Evolutionary conservation across 2,888 invertebrate genomes (phyloP), one percentile per base, ranked within the genome.

Genomic region (Eulithis prunata): DNA sequence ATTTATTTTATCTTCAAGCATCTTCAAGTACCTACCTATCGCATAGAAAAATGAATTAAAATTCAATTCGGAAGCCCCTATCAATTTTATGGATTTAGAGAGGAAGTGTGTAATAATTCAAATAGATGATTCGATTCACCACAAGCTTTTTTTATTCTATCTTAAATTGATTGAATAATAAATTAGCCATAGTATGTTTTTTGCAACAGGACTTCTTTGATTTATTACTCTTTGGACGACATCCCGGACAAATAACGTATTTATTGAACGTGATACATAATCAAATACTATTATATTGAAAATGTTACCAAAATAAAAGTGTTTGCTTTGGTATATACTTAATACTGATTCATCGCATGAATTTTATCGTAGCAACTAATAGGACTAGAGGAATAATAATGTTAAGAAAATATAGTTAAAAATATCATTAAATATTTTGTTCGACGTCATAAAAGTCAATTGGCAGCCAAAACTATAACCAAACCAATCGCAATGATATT

Each of bases 41-140:
- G 53, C 52, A 57, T 52, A 64, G 51, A 70, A 71, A 72, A 72
- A 57, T 65, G 70, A 71, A 75, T 74, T 74, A 70, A 73, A 68
- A 70, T 71, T 73, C 68, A 71, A 78, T 71, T 72, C 73, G 72
- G 71, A 74, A 77, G 72, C 75, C 66, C 63, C 71, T 73, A 72
- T 77, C 64, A 54, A 61, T 71, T 69, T 75, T 79, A 75, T 72
- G 66, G 66, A 66, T 70, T 62, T 68, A 66, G 56, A 71, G 62
- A 73, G 71, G 73, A 73, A 71, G 68, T 69, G 56, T 60, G 55
- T 68, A 66, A 64, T 71, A 68, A 72, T 71, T 66, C 64, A 68
- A 68, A 62, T 68, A 62, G 64, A 41, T 73, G 71, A 71, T 58
- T 70, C 68, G 71, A 41, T 41, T 51, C 52, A 57, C 8, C 55